These are phyloP conservation scores for Acropora yongei DNA, from an alignment of 64 coral and sea anemone genomes.

Conservation along the genomic window DNA sequence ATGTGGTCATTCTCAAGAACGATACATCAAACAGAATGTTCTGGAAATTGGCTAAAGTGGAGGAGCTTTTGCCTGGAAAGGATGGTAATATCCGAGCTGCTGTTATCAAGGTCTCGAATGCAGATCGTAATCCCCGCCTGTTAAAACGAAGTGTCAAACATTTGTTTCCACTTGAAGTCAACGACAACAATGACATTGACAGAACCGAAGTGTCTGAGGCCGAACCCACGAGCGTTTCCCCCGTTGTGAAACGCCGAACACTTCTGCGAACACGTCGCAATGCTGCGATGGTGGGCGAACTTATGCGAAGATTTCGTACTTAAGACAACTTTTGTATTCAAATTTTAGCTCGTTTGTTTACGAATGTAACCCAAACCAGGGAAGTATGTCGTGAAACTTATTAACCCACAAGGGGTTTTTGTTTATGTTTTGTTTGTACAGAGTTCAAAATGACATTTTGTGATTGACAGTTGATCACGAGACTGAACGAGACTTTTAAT, in stretches of 20 bases:
- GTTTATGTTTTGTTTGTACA: too few relatives aligned
- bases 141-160: not conserved
- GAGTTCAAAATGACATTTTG: too few relatives aligned
- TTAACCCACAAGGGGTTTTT: too few relatives aligned
- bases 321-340: not conserved
- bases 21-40: conserved; percentile 19
- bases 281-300: conserved; percentile 2
- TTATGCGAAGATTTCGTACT: not conserved
- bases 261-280: not conserved
- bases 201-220: not conserved
- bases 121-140: not conserved
- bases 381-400: not conserved
- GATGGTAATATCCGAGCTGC: conserved; percentile 2
- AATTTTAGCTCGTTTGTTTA: not conserved
- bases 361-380: conserved; percentile 5
- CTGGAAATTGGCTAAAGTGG: not conserved
- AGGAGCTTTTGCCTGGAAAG: not conserved
- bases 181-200: not conserved
- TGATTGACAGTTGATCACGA: too few relatives aligned
- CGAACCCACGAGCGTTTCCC: not conserved
- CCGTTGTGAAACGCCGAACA: too few relatives aligned
- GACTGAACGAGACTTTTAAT: too few relatives aligned
- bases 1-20: conserved; percentile 27
- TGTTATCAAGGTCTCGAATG: not conserved
- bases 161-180: conserved; percentile 14